These are phyloP conservation scores for Alosa sapidissima DNA, from an alignment of 2,797 vertebrate genomes.

Conservation along the genomic window DNA sequence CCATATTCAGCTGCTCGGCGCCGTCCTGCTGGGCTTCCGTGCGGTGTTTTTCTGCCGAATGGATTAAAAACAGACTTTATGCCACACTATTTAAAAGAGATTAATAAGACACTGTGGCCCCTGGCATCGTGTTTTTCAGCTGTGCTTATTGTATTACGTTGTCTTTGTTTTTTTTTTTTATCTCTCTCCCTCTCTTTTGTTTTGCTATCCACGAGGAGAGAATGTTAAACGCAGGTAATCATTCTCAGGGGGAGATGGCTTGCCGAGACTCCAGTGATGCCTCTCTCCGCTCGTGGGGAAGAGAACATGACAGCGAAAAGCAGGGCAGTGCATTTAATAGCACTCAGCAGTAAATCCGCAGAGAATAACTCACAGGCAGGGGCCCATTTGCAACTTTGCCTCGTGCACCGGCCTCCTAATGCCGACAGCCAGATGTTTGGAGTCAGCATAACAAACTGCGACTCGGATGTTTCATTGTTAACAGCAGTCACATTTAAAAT, in stretches of 20 bases:
- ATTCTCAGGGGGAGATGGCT: slow-evolving; percentile 56
- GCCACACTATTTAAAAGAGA: slow-evolving; percentile 54
- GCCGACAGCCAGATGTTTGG: slow-evolving; percentile 53
- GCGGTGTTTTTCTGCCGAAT: slow-evolving; percentile 24
- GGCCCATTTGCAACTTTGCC: slow-evolving; percentile 44
- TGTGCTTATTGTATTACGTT: slow-evolving; percentile 7
- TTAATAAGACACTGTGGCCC: slow-evolving; percentile 49
- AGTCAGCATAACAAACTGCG: slow-evolving; percentile 35
- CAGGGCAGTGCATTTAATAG: slow-evolving; percentile 44
- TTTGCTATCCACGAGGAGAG: slow-evolving; percentile 34
- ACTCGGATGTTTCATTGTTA: background rate
- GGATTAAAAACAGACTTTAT: slow-evolving; percentile 30
- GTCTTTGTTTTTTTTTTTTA: background rate
- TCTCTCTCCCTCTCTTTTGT: background rate
- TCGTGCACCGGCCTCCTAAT: slow-evolving; percentile 25
- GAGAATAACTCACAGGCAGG: slow-evolving; percentile 45
- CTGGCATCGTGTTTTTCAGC: slow-evolving; percentile 37
- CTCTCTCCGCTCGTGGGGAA: slow-evolving; percentile 41
- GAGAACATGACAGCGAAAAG: slow-evolving; percentile 49
- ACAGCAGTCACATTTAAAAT: background rate
- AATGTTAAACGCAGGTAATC: slow-evolving; percentile 61
- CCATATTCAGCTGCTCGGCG: background rate
- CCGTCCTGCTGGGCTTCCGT: background rate
- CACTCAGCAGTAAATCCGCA: slow-evolving; percentile 40
- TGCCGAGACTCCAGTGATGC: slow-evolving; percentile 42